Base-by-base conservation (phyloP, 2,113 vertebrate species). In the Garra rufa region DNA sequence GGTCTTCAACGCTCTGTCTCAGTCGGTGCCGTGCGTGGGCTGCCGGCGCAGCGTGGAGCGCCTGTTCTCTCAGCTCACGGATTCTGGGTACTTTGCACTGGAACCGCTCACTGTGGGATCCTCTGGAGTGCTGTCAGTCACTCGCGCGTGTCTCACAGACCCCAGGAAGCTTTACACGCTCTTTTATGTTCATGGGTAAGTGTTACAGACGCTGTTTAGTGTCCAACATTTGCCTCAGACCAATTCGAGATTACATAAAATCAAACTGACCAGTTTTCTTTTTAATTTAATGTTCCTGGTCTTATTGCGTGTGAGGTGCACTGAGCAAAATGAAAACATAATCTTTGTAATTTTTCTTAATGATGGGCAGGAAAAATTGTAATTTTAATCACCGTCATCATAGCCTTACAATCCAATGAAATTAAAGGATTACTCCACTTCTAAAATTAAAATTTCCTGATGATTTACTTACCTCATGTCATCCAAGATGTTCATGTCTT, bases 181-280 rank as follows among this genome's bases (percentile, higher is more conserved):
- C 82, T 98, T 99, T 90, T 99, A 99, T 34, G 91, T 98, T 87
- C 96, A 98, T 1, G 98, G 98, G 98, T 99, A 91, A 94, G 96
- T 85, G 30, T 2, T 61, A 14, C 52, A 43, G 10, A 21, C 26
- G 13, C 30, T 41, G 34, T 10, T 38, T 34, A 34, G 11, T 26
- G 59, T 63, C 59, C 14, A 1, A 43, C 21, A 11, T 71, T 43
- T 44, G 9, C 21, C 10, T 71, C 19, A 26, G 57, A 61, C 24
- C 28, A 17, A 17, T 6, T 65, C 28, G 34, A 65, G 63, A 8
- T 6, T 14, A 30, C 28, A 30, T 65, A 65, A 65, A 63, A 30
- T 59, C 55, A 24, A 26, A 61, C 24, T 13, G 57, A 26, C 4
- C 1, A 13, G 24, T 24, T 59, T 61, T 61, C n/a, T n/a, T n/a